These are phyloP conservation scores for Drosophila lacteicornis DNA, from an alignment of 1,140 invertebrate genomes.

Conservation along the genomic window DNA sequence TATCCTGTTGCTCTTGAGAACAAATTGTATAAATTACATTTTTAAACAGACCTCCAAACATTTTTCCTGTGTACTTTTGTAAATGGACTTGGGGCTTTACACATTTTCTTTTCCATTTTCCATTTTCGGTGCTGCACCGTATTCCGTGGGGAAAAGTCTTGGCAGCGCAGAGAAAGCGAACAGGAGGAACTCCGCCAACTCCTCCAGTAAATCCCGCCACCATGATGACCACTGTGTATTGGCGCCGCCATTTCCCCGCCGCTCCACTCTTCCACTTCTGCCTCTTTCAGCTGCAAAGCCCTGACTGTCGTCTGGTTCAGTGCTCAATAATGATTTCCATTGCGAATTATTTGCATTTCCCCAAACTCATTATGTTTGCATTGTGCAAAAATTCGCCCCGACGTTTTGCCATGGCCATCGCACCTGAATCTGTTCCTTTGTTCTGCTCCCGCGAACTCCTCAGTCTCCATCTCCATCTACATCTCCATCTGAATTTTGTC, in stretches of 20 bases:
- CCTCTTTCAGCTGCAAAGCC: background rate
- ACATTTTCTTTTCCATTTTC: conserved; percentile 42
- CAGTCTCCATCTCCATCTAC: conserved; percentile 4
- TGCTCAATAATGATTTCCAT: conserved; percentile 79
- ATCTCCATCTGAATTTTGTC: conserved; percentile 13
- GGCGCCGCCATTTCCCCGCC: conserved; percentile 4
- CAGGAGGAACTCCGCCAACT: conserved; percentile 31
- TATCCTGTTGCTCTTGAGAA: background rate
- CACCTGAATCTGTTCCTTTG: conserved; percentile 29
- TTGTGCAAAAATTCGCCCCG: conserved; percentile 62
- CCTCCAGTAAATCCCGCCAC: background rate
- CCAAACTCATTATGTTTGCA: conserved; percentile 77
- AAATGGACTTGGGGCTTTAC: conserved; percentile 5
- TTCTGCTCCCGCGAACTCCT: background rate
- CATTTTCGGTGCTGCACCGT: conserved; percentile 27
- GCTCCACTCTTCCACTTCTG: background rate
- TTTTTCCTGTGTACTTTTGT: conserved; percentile 7
- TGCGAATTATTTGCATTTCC: conserved; percentile 77
- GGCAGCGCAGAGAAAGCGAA: conserved; percentile 27
- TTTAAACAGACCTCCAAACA: background rate
- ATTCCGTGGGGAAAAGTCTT: conserved; percentile 21
- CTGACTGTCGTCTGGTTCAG: conserved; percentile 57
- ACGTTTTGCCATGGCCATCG: conserved; percentile 28
- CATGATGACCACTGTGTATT: conserved; percentile 55
- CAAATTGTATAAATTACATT: background rate